A percentile compares a stretch with the other conserved stretches of the same genome.
Conservation (phyloP, 64 coral and sea anemone species). For the Stylophora pistillata region DNA sequence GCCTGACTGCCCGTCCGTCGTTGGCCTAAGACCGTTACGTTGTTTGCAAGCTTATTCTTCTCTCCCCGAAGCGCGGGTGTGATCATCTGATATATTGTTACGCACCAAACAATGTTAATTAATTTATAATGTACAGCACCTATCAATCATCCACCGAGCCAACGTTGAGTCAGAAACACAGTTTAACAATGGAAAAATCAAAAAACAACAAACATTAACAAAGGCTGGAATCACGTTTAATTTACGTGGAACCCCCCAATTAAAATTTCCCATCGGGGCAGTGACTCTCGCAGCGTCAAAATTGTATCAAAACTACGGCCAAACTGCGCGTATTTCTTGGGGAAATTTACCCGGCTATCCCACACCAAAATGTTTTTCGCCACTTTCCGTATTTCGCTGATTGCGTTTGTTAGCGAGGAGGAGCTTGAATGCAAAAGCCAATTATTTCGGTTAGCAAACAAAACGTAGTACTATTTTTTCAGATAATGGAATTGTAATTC, state of each 20-base stretch:
- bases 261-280: constrained; percentile 46
- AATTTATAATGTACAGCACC: constrained; percentile 99
- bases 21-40: constrained; percentile 80
- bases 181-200: constrained; percentile 86
- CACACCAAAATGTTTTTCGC: not conserved
- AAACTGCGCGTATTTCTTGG: not conserved
- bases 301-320: constrained; percentile 14
- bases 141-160: constrained; percentile 88
- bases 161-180: constrained; percentile 80
- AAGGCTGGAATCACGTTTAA: constrained; percentile 73
- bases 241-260: constrained; percentile 54
- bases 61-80: constrained; percentile 79
- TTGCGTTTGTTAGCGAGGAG: constrained; percentile 12
- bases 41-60: constrained; percentile 80
- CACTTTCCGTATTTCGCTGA: not conserved
- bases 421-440: constrained; percentile 59
- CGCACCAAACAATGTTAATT: constrained; percentile 99
- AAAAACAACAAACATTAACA: constrained; percentile 94
- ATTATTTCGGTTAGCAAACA: constrained; percentile 95
- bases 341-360: not conserved
- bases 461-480: constrained; percentile 75
- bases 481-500: constrained; percentile 91
- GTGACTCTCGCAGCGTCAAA: constrained; percentile 39
- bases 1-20: not conserved
- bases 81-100: constrained; percentile 98